Evolutionary conservation across 1,140 invertebrate species (phyloP), one percentile per base, ranked within the genome.

Genomic region (Drosophila lacertosa): DNA sequence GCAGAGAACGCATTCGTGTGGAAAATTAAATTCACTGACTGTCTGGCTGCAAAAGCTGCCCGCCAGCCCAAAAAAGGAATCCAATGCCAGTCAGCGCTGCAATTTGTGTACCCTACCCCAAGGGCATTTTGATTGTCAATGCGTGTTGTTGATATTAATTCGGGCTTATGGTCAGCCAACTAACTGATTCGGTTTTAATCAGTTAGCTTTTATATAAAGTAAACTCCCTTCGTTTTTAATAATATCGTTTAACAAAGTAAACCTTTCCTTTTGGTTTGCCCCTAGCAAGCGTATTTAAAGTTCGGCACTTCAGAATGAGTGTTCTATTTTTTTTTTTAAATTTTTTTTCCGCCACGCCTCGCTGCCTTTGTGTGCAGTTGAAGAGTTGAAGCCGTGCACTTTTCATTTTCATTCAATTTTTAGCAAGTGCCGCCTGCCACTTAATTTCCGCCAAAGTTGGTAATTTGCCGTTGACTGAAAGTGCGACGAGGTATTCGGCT

Each of bases 391-490:
- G 53, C 13, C 32, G 42, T 16, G 16, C 26, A 26, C 51, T 60
- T 65, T 77, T 68, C 26, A 26, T 45, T 60, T 65, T 77, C 73
- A 82, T 82, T 81, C 57, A 76, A 73, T 76, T 80, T 66, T 58
- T 68, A 47, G 63, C 62, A 39, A 71, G 60, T 60, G 72, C 45
- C 54, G 80, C 74, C 72, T 83, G 80, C 80, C 81, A 83, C 80
- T 83, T 83, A 83, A 83, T 83, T 83, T 83, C 80, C 80, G 72
- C 80, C 72, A 84, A 83, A 83, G 80, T 83, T 83, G 65, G 80
- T 82, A 81, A 81, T 81, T 81, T 81, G 59, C 59, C 58, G 32
- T 13, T 29, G 44, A 24, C 37, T 9, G 63, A 15, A 29, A 35
- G 45, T 48, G 45, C 22, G 9, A 15, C 13, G 10, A 11, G 51